phyloP scores from a whole-genome alignment of 2,797 vertebrate genomes.

The Macrochelys suwanniensis region DNA sequence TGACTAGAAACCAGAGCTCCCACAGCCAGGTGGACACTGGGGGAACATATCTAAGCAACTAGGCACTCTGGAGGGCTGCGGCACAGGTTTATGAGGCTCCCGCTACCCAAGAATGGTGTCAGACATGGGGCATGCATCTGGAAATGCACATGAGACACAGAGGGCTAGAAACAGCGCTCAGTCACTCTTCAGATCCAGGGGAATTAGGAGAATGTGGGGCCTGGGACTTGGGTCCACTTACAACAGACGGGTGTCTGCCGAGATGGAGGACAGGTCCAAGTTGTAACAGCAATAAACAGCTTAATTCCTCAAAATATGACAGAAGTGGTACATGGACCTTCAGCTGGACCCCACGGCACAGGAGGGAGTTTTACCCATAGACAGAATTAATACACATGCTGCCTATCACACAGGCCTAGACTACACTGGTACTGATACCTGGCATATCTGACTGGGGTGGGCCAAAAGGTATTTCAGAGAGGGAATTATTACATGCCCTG shows the following conservation, averaged over 20 bases:
- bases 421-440: not conserved
- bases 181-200: not conserved
- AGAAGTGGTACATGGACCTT: not conserved
- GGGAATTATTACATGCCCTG: not conserved
- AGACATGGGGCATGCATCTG: not conserved
- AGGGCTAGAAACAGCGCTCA: too few species aligned
- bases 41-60: not conserved
- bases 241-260: not conserved
- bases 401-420: not conserved
- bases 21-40: not conserved
- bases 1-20: not conserved
- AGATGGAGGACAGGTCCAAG: not conserved
- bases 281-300: not conserved
- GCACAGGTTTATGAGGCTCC: not conserved
- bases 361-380: not conserved
- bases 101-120: too few species aligned
- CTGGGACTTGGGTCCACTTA: not conserved
- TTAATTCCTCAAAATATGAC: not conserved
- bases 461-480: constrained; percentile 20
- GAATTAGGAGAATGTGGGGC: too few species aligned
- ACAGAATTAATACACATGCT: not conserved
- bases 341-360: not conserved
- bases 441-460: not conserved
- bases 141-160: too few species aligned
- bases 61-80: not conserved